A percentile compares a stretch with the other conserved stretches of the same genome.
phyloP scores from a whole-genome alignment of 2,797 vertebrate genomes.

The Mormyrus hasselquistii region DNA sequence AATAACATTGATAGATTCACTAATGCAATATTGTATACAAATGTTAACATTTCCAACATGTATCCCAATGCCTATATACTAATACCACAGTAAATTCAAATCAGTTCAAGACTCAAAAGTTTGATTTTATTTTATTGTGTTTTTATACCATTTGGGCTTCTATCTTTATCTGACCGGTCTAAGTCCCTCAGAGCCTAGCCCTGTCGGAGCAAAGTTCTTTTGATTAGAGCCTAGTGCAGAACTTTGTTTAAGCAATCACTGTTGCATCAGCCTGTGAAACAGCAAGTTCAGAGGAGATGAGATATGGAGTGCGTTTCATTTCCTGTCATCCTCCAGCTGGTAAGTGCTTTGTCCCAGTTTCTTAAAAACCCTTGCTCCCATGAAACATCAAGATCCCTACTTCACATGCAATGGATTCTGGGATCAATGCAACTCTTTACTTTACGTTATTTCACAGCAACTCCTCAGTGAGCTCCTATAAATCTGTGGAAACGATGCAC shows the following conservation, averaged over 20 bases:
- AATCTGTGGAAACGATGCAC: not conserved
- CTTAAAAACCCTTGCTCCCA: conserved; percentile 5
- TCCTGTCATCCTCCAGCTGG: conserved; percentile 2
- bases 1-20: not conserved
- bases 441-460: not conserved
- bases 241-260: not conserved
- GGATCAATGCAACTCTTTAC: not conserved
- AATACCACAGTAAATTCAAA: not conserved
- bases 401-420: not conserved
- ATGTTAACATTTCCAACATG: not conserved
- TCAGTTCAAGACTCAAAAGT: not conserved
- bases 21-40: not conserved
- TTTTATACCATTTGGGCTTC: not conserved
- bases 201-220: not conserved
- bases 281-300: not conserved
- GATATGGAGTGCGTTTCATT: not conserved
- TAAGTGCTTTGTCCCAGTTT: conserved; percentile 6
- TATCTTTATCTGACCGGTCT: not conserved
- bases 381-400: not conserved
- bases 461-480: not conserved
- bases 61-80: not conserved
- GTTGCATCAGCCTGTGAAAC: not conserved
- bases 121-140: not conserved
- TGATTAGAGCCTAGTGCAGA: not conserved
- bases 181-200: not conserved